A percentile compares a stretch with the other conserved stretches of the same genome.
phyloP scores from a whole-genome alignment of 2,113 vertebrate species.

The Illadopsis cleaveri region DNA sequence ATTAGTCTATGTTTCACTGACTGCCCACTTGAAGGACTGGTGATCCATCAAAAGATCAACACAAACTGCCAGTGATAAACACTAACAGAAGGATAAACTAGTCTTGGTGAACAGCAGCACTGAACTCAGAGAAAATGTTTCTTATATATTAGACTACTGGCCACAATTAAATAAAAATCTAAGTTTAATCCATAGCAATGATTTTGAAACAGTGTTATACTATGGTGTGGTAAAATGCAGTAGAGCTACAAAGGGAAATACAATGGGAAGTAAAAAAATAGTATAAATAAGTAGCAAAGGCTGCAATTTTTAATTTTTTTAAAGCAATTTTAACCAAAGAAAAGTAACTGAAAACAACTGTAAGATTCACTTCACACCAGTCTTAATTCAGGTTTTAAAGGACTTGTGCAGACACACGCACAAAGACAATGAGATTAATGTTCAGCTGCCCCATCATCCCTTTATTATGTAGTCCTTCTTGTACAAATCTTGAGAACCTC shows the following conservation, averaged over 20 bases:
- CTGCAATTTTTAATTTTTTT: neutral
- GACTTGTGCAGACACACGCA: neutral
- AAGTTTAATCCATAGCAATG: neutral
- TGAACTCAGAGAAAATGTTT: neutral
- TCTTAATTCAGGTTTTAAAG: neutral
- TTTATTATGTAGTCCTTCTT: neutral
- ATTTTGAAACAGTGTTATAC: neutral
- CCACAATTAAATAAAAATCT: neutral
- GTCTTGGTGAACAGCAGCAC: neutral
- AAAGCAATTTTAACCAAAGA: neutral
- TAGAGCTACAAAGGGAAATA: neutral
- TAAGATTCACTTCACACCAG: neutral
- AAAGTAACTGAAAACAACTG: neutral
- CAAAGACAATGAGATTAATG: neutral
- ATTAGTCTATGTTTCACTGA: neutral
- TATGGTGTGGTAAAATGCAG: neutral
- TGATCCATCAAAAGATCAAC: neutral
- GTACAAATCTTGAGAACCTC: neutral
- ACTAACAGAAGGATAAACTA: neutral
- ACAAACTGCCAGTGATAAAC: neutral
- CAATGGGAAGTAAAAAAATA: neutral
- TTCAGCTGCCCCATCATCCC: neutral
- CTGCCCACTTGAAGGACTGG: neutral
- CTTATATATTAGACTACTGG: neutral
- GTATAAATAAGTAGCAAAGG: neutral